These are phyloP conservation scores for Eilema caniola DNA, from an alignment of 2,888 invertebrate genomes.

Conservation along the genomic window DNA sequence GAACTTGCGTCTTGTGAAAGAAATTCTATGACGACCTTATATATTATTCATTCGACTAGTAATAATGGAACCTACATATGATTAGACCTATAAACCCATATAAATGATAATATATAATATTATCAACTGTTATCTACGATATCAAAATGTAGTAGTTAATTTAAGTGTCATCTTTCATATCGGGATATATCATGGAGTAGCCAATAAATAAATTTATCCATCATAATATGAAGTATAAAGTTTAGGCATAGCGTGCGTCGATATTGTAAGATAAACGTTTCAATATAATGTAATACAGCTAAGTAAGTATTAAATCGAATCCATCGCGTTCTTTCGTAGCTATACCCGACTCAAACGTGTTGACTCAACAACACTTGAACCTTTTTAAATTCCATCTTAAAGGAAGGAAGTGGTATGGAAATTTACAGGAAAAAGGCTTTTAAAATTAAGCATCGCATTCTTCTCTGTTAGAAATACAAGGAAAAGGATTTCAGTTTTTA, in stretches of 20 bases:
- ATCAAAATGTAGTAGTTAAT: constrained; percentile 25
- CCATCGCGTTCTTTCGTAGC: not conserved
- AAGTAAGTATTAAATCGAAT: not conserved
- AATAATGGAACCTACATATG: constrained; percentile 7
- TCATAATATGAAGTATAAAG: constrained; percentile 1
- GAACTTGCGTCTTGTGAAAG: constrained; percentile 11
- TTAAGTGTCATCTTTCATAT: constrained; percentile 23
- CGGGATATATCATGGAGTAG: constrained; percentile 11
- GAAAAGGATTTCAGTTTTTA: not conserved
- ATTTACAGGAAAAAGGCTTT: not conserved
- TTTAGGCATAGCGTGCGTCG: not conserved
- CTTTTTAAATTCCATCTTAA: constrained; percentile 2
- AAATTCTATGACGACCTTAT: constrained; percentile 13
- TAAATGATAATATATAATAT: constrained; percentile 3
- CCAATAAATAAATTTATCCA: not conserved
- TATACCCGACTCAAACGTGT: not conserved
- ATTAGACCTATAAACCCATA: not conserved
- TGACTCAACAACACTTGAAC: constrained; percentile 4
- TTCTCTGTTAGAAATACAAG: not conserved
- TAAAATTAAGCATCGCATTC: not conserved
- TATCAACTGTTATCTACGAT: not conserved
- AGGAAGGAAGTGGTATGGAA: not conserved
- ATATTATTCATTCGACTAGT: constrained; percentile 15
- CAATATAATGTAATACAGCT: not conserved
- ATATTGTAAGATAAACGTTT: not conserved